Percentiles rank a stretch among this genome's conserved stretches.
These are phyloP conservation scores for Clarias fuscus DNA, from an alignment of 2,797 vertebrate species.

Conservation along the genomic window DNA sequence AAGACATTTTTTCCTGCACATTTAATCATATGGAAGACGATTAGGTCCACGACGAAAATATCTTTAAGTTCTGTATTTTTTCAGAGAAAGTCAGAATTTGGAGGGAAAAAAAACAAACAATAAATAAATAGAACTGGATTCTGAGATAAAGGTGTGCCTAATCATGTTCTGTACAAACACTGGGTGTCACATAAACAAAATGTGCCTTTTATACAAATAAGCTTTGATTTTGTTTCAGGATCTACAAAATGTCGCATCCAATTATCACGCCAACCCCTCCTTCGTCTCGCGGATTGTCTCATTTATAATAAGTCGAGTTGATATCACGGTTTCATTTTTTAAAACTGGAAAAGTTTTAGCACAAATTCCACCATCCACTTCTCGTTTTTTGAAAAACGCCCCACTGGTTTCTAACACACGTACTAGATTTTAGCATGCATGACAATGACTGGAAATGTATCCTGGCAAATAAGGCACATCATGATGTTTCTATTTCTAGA, in stretches of 20 bases:
- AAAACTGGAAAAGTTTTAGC: background rate
- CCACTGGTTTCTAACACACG: slow-evolving; percentile 26
- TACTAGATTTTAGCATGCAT: slow-evolving; percentile 20
- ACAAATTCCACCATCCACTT: background rate
- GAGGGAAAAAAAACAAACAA: no score
- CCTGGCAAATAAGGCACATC: slow-evolving; percentile 29
- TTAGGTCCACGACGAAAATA: no score
- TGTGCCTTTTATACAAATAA: background rate
- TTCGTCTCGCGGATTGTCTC: background rate
- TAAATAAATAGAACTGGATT: no score
- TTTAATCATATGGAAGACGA: background rate
- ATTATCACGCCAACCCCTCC: background rate
- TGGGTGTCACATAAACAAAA: background rate
- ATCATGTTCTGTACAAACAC: background rate
- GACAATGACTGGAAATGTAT: slow-evolving; percentile 52
- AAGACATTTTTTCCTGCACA: background rate
- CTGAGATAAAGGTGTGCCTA: no score
- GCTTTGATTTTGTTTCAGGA: background rate
- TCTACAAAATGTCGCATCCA: background rate
- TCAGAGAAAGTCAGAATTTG: no score
- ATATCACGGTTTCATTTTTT: slow-evolving; percentile 29
- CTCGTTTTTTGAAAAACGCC: slow-evolving; percentile 4
- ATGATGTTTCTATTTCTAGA: background rate
- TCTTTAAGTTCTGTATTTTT: no score
- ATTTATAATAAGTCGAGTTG: slow-evolving; percentile 42